Conservation (phyloP, 2,797 vertebrate genomes). For the Ispidina lecontei region DNA sequence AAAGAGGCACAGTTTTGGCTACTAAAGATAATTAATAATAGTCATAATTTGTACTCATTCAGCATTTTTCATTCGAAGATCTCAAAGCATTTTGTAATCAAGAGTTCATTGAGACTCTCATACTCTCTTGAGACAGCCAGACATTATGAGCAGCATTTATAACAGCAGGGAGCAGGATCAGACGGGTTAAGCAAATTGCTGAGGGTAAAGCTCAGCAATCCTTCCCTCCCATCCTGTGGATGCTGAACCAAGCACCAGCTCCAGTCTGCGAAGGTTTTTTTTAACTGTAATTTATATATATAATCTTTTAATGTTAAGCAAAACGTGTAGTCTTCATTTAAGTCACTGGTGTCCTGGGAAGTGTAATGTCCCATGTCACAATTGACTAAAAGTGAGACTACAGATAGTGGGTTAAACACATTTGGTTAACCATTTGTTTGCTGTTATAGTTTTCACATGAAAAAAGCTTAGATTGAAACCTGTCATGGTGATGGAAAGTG, state of each 20-base stretch:
- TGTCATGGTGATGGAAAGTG: slow-evolving; percentile 79
- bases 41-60: slow-evolving; percentile 60
- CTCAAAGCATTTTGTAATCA: slow-evolving; percentile 67
- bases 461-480: slow-evolving; percentile 74
- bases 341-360: slow-evolving; percentile 62
- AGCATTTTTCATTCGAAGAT: slow-evolving; percentile 65
- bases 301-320: slow-evolving; percentile 49
- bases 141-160: slow-evolving; percentile 38
- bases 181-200: slow-evolving; percentile 29
- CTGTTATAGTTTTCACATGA: slow-evolving; percentile 76
- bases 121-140: slow-evolving; percentile 49
- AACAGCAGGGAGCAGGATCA: slow-evolving; percentile 59
- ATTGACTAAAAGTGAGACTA: slow-evolving; percentile 76
- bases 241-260: background rate
- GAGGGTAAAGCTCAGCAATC: slow-evolving; percentile 8
- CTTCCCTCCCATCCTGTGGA: background rate
- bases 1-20: background rate
- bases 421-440: slow-evolving; percentile 81
- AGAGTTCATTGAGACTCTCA: slow-evolving; percentile 62
- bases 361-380: slow-evolving; percentile 62
- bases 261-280: background rate
- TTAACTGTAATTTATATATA: slow-evolving; percentile 24
- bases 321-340: slow-evolving; percentile 65
- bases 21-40: slow-evolving; percentile 60
- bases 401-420: slow-evolving; percentile 60